Percentiles rank a stretch among this genome's conserved stretches.
These are phyloP conservation scores for Camelus dromedarius DNA, from an alignment of 2,113 vertebrate genomes.

Conservation along the genomic window DNA sequence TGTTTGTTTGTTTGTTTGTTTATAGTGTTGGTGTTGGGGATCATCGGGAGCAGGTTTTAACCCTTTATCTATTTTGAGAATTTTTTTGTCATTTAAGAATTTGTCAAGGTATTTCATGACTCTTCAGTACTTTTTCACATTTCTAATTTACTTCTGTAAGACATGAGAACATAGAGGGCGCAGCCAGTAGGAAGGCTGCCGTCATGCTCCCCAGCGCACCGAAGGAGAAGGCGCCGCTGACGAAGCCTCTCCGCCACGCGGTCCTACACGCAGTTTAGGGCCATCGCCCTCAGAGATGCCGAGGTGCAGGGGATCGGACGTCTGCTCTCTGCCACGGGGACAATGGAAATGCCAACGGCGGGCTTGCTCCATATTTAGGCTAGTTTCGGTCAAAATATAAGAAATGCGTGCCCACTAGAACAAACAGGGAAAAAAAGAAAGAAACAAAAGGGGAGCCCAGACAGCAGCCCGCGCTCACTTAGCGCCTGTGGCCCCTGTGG, in stretches of 20 bases:
- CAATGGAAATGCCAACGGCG: accelerated
- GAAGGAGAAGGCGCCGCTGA: not conserved
- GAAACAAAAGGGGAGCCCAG: not conserved
- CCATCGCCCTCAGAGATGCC: no score
- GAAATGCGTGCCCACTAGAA: not conserved
- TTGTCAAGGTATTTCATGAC: not conserved
- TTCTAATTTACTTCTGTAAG: not conserved
- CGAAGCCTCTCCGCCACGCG: no score
- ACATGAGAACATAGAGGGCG: not conserved
- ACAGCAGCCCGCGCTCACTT: not conserved
- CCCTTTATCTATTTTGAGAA: not conserved
- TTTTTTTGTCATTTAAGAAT: not conserved
- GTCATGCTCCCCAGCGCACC: not conserved
- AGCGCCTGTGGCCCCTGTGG: accelerated
- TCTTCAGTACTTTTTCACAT: not conserved
- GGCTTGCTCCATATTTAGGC: not conserved
- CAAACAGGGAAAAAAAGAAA: not conserved
- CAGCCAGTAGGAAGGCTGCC: not conserved
- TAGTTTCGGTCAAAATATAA: not conserved
- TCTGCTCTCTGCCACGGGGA: not conserved
- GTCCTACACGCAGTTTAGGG: not conserved
- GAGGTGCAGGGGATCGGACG: accelerated
- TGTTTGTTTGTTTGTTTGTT: not conserved
- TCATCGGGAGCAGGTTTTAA: not conserved
- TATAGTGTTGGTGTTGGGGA: not conserved